Base-by-base conservation (phyloP, 2,113 vertebrate species). In the Anarhynchus alexandrinus region DNA sequence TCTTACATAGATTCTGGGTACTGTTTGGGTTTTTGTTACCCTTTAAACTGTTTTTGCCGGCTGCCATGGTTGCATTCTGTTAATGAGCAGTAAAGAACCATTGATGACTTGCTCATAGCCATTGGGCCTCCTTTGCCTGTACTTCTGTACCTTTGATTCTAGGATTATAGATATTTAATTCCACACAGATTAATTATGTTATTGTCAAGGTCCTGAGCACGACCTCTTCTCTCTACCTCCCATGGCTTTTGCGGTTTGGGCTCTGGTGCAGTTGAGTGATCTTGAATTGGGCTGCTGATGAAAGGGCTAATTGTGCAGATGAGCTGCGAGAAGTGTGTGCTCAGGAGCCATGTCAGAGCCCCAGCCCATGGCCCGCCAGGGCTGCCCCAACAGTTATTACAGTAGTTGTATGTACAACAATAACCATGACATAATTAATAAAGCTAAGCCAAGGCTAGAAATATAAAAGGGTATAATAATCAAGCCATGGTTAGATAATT, bases 341-440 rank as follows among this genome's bases (percentile, higher is more conserved):
- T 67, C 1, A 2, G 23, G 7, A 77, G 19, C 15, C 26, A 16
- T 5, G 13, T 40, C 20, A 11, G 52, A 77, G 5, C 12, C 12
- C 6, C 1, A 0, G 23, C 18, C 49, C 12, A 15, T 22, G 32
- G 14, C 17, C 21, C 6, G 6, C 7, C 12, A 71, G 23, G 5
- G 25, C 34, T 66, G 5, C 10, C 16, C 21, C 11, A 49, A 11
- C 15, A 19, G 5, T 77, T 54, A 7, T 47, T 58, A 17, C 40
- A 64, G 6, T 38, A 58, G 30, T 23, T 66, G 5, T 45, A 36
- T 4, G 4, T 59, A 22, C 6, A 67, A n/a, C 7, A 58, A 27
- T 21, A 71, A 11, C 19, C 12, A 21, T 21, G 32, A 64, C 2
- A 32, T 38, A 49, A 77, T 8, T 69, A 25, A 43, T 52, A 66